Percentiles rank a stretch among this genome's conserved stretches.
Conservation (phyloP, 2,797 vertebrate species). For the Gymnodraco acuticeps region DNA sequence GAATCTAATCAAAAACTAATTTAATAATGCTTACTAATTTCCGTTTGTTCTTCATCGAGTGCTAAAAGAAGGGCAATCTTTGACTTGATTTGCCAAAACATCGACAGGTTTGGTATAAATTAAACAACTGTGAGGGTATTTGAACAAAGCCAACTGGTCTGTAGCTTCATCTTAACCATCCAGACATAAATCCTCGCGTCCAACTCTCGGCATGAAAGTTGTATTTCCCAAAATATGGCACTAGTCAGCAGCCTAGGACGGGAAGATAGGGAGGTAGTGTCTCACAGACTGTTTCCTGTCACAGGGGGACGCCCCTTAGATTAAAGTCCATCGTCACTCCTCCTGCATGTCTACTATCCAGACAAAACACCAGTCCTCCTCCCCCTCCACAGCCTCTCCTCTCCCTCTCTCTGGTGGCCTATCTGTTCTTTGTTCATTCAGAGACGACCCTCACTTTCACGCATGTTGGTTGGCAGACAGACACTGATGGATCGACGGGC, state of each 20-base stretch:
- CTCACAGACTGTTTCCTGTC: slow-evolving; percentile 1
- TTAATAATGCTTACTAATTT: too few species aligned
- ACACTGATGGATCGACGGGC: slow-evolving; percentile 35
- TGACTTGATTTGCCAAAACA: too few species aligned
- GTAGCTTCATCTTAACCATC: not conserved
- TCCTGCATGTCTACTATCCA: slow-evolving; percentile 37
- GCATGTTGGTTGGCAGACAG: slow-evolving; percentile 40
- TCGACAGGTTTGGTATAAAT: too few species aligned
- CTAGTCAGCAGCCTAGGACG: not conserved
- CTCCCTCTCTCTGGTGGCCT: slow-evolving; percentile 5
- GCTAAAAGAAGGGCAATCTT: too few species aligned
- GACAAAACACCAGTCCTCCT: slow-evolving; percentile 5
- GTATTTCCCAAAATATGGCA: not conserved
- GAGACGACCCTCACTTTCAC: slow-evolving; percentile 23
- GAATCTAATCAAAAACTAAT: too few species aligned
- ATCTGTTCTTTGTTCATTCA: slow-evolving; percentile 25
- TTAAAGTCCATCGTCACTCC: slow-evolving; percentile 12
- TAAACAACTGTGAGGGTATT: not conserved
- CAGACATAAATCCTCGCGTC: not conserved
- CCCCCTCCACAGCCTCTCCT: slow-evolving; percentile 23
- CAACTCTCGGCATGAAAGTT: not conserved
- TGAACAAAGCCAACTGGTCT: not conserved
- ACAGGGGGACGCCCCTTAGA: slow-evolving; percentile 1
- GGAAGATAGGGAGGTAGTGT: not conserved
- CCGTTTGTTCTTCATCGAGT: too few species aligned